A percentile compares a stretch with the other conserved stretches of the same genome.
Evolutionary conservation across 1,140 invertebrate species (phyloP).

Genomic region (Papilio polyxenes): DNA sequence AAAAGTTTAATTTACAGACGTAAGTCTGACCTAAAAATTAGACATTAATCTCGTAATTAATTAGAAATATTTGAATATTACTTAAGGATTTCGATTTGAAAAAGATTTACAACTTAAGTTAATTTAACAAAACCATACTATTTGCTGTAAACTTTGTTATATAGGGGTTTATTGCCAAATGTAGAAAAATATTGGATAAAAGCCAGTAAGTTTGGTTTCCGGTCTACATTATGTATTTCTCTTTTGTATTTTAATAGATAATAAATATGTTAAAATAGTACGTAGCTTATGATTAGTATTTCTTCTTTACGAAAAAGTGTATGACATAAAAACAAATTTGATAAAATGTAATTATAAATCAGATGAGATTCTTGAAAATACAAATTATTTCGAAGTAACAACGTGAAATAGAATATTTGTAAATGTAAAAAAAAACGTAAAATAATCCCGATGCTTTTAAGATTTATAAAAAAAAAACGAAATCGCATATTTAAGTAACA

Average conservation of each 20-base stretch:
- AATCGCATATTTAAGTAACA: too few relatives aligned
- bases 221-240: background rate
- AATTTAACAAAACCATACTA: background rate
- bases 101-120: background rate
- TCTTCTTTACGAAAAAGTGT: too few relatives aligned
- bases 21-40: too few relatives aligned
- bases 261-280: background rate
- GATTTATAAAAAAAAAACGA: too few relatives aligned
- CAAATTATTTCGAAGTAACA: too few relatives aligned
- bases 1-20: too few relatives aligned
- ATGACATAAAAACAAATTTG: too few relatives aligned
- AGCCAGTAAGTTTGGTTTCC: slow-evolving; percentile 7
- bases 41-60: too few relatives aligned
- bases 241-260: background rate
- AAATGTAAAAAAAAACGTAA: too few relatives aligned
- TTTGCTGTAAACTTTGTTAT: background rate
- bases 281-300: background rate
- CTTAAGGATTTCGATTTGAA: background rate
- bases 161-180: slow-evolving; percentile 3
- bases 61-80: background rate
- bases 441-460: too few relatives aligned
- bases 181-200: background rate
- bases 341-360: too few relatives aligned
- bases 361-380: too few relatives aligned
- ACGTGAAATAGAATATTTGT: background rate